phyloP scores from a whole-genome alignment of 1,140 invertebrate species.

The Amphibalanus amphitrite region DNA sequence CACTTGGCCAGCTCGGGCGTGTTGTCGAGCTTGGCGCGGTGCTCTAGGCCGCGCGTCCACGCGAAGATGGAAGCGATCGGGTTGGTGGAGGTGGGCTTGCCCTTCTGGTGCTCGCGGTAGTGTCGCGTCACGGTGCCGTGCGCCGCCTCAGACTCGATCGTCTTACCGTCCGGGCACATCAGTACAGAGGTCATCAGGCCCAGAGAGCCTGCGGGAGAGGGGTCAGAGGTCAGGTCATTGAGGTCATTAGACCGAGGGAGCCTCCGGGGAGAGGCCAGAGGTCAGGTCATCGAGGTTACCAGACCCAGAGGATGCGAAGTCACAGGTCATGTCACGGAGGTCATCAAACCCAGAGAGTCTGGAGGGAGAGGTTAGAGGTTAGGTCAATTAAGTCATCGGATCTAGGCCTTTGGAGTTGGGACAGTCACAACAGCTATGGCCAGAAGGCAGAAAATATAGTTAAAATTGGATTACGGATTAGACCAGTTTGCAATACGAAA shows the following conservation, averaged over 20 bases:
- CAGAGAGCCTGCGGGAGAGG: constrained; percentile 40
- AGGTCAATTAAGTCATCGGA: too few relatives aligned
- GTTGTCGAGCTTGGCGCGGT: constrained; percentile 61
- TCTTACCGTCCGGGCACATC: constrained; percentile 77
- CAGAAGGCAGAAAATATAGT: too few relatives aligned
- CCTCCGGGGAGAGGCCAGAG: constrained; percentile 46
- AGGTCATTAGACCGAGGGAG: constrained; percentile 76
- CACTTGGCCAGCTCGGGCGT: constrained; percentile 48
- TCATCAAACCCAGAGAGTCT: constrained; percentile 76
- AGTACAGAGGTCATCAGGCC: constrained; percentile 89
- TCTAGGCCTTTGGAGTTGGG: too few relatives aligned
- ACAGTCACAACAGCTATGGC: too few relatives aligned
- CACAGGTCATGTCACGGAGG: constrained; percentile 59
- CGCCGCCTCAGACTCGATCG: constrained; percentile 76
- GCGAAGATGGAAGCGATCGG: constrained; percentile 84
- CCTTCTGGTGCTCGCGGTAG: constrained; percentile 63
- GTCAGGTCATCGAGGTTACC: constrained; percentile 74
- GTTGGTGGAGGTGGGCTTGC: constrained; percentile 70
- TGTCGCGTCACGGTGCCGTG: constrained; percentile 83
- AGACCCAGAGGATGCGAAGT: constrained; percentile 51
- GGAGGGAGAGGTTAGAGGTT: too few relatives aligned
- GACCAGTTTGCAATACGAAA: too few relatives aligned
- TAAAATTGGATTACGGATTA: too few relatives aligned
- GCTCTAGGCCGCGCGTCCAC: constrained; percentile 67
- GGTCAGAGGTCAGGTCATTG: too few relatives aligned